Evolutionary conservation across 2,113 vertebrate species (phyloP).

Genomic region (Mirza zaza): DNA sequence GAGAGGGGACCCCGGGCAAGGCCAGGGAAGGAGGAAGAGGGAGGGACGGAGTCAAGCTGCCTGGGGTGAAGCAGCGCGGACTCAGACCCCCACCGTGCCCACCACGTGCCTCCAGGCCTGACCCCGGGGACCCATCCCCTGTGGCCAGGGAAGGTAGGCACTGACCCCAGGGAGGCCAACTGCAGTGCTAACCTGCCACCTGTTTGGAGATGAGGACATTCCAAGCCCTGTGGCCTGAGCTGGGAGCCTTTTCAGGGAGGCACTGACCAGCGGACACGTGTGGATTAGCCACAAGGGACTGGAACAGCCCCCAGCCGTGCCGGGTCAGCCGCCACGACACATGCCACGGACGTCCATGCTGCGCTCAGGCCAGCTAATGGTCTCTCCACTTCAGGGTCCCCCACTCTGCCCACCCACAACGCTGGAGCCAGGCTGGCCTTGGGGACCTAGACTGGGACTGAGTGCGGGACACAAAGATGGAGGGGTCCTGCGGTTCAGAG

Average conservation of each 20-base stretch:
- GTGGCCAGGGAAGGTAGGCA: neutral
- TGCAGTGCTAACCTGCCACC: fast-evolving
- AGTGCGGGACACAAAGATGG: fast-evolving
- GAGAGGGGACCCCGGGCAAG: neutral
- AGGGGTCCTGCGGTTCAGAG: neutral
- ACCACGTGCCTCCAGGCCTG: neutral
- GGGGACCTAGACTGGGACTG: neutral
- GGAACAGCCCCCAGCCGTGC: neutral
- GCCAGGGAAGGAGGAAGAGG: neutral
- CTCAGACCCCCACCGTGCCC: neutral
- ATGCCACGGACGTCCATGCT: neutral
- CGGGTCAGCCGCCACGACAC: neutral
- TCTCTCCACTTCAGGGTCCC: neutral
- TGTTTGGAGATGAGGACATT: neutral
- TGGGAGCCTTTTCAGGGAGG: neutral
- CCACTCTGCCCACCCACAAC: fast-evolving
- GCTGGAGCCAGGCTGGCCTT: fast-evolving
- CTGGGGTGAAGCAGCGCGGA: neutral
- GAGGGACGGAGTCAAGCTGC: too few relatives aligned
- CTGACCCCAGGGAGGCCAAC: neutral
- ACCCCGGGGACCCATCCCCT: neutral
- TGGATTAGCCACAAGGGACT: neutral
- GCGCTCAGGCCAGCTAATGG: neutral
- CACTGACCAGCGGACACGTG: neutral
- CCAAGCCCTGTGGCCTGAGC: neutral